phyloP scores from a whole-genome alignment of 1,140 invertebrate genomes.

The Trichomalopsis sarcophagae region DNA sequence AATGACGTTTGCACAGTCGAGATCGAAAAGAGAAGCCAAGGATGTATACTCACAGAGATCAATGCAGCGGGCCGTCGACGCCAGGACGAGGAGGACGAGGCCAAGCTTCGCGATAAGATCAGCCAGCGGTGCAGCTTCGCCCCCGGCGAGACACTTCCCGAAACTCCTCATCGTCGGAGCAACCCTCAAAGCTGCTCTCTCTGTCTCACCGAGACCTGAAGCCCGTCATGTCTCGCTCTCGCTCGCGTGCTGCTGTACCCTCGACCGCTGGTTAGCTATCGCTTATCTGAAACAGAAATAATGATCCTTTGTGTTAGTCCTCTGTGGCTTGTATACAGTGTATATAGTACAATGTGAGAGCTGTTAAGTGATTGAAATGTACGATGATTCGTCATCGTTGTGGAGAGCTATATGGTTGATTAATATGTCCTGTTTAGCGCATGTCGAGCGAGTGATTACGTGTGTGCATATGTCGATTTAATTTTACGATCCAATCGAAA shows the following conservation, averaged over 20 bases:
- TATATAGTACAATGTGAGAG: not conserved
- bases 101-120: conserved; percentile 62
- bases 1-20: not conserved
- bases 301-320: conserved; percentile 8
- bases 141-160: not conserved
- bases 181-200: conserved; percentile 18
- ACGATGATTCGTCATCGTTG: not conserved
- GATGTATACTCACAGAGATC: conserved; percentile 68
- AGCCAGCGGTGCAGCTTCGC: not conserved
- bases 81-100: conserved; percentile 59
- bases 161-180: conserved; percentile 64
- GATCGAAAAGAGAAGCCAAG: not conserved
- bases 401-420: not conserved
- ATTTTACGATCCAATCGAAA: too few species aligned
- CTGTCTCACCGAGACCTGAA: conserved; percentile 34
- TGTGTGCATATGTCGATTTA: too few species aligned
- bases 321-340: not conserved
- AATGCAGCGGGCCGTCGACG: conserved; percentile 62
- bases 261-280: not conserved
- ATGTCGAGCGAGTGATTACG: too few species aligned
- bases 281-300: conserved; percentile 42
- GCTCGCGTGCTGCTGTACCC: not conserved
- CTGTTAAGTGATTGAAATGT: not conserved
- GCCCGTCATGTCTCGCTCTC: conserved; percentile 13
- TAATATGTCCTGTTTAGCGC: not conserved